A percentile compares a stretch with the other conserved stretches of the same genome.
Conservation (phyloP, 2,888 invertebrate genomes). For the Lithosia quadra region DNA sequence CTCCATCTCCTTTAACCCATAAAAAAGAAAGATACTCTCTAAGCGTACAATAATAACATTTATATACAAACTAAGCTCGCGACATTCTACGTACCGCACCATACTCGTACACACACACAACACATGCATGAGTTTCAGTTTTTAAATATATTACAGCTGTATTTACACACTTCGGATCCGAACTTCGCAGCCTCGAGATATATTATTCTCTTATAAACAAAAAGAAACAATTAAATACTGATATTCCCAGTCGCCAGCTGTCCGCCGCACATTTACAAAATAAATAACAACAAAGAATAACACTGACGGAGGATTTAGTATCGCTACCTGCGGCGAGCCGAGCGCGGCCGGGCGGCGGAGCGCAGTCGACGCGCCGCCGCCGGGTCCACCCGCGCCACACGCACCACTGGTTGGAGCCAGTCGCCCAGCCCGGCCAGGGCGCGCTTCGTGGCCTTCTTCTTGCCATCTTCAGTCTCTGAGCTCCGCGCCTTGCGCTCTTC, state of each 20-base stretch:
- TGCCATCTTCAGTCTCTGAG: slow-evolving; percentile 68
- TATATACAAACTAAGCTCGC: slow-evolving; percentile 81
- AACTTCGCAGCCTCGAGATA: slow-evolving; percentile 58
- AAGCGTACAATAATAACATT: slow-evolving; percentile 74
- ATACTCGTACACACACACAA: slow-evolving; percentile 52
- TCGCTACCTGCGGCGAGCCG: slow-evolving; percentile 65
- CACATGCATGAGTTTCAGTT: slow-evolving; percentile 57
- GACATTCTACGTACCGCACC: slow-evolving; percentile 67
- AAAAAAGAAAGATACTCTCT: slow-evolving; percentile 67
- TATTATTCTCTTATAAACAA: slow-evolving; percentile 52
- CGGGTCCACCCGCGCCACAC: slow-evolving; percentile 88
- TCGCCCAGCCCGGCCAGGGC: slow-evolving; percentile 66
- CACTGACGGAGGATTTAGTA: slow-evolving; percentile 19
- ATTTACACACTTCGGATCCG: slow-evolving; percentile 56
- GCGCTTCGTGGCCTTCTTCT: slow-evolving; percentile 68
- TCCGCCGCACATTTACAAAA: slow-evolving; percentile 55
- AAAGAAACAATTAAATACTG: slow-evolving; percentile 61
- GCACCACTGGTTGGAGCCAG: slow-evolving; percentile 89
- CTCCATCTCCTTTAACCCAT: slow-evolving; percentile 57
- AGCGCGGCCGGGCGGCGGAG: slow-evolving; percentile 64
- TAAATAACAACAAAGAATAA: slow-evolving; percentile 52
- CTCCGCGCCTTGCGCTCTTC: slow-evolving; percentile 59
- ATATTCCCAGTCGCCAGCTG: slow-evolving; percentile 43
- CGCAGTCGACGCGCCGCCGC: slow-evolving; percentile 68
- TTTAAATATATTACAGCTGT: slow-evolving; percentile 58